Evolutionary conservation across 2,888 invertebrate species (phyloP).

Genomic region (Drosophila prolongata): DNA sequence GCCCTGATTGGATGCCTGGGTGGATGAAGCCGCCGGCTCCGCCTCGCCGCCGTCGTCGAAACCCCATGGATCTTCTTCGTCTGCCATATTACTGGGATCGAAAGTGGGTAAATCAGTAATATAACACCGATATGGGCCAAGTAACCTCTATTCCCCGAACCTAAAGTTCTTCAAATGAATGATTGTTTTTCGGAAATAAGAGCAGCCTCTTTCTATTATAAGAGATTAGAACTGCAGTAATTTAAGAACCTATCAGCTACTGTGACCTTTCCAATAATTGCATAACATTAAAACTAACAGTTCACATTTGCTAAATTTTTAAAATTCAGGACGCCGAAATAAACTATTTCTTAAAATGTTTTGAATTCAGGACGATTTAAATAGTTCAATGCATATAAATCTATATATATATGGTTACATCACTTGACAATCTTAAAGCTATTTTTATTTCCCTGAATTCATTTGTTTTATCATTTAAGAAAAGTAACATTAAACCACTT

Average conservation of each 20-base stretch:
- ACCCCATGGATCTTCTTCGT: constrained; percentile 86
- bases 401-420: background rate
- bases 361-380: constrained; percentile 5
- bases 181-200: too few relatives aligned
- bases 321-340: background rate
- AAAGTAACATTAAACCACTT: background rate
- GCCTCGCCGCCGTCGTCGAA: constrained; percentile 85
- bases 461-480: background rate
- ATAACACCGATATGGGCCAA: too few relatives aligned
- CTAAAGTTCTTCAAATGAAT: too few relatives aligned
- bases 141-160: background rate
- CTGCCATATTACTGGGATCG: constrained; percentile 77
- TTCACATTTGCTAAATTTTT: too few relatives aligned
- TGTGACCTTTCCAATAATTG: background rate
- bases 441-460: background rate
- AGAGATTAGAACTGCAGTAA: too few relatives aligned
- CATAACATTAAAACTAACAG: background rate
- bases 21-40: constrained; percentile 46
- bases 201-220: too few relatives aligned
- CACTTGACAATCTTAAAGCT: background rate
- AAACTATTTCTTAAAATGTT: background rate
- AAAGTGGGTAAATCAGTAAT: too few relatives aligned
- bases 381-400: background rate
- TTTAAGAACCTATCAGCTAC: background rate
- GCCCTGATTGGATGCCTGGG: constrained; percentile 57